Evolutionary conservation across 1,140 invertebrate genomes (phyloP).

Genomic region (Epicauta chinensis): DNA sequence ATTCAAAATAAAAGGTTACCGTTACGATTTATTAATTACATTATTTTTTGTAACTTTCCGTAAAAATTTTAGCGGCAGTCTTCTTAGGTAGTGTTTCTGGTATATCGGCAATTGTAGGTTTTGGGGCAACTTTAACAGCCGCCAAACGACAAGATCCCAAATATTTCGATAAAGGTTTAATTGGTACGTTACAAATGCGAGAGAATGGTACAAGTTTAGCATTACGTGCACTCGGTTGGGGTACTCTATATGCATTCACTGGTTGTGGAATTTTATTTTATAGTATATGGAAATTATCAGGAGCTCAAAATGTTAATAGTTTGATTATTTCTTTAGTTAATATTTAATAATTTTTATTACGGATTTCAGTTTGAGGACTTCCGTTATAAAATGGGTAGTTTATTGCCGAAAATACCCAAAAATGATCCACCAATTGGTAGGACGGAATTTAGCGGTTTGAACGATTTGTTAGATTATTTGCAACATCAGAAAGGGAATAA

Average conservation of each 20-base stretch:
- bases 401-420: conserved; percentile 70
- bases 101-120: conserved; percentile 73
- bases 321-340: background rate
- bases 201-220: conserved; percentile 76
- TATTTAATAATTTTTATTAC: background rate
- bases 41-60: background rate
- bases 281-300: conserved; percentile 82
- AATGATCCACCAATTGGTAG: conserved; percentile 74
- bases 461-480: conserved; percentile 73
- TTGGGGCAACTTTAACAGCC: conserved; percentile 67
- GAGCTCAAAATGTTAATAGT: conserved; percentile 67
- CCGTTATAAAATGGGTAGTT: conserved; percentile 59
- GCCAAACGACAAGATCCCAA: conserved; percentile 75
- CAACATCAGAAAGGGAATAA: conserved; percentile 45
- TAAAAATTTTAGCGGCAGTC: conserved; percentile 55
- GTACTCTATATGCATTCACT: conserved; percentile 75
- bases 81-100: conserved; percentile 74
- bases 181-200: conserved; percentile 54
- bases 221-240: conserved; percentile 76
- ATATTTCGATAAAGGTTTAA: conserved; percentile 70
- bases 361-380: conserved; percentile 62
- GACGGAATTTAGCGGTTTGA: conserved; percentile 79
- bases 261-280: conserved; percentile 77
- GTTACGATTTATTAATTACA: background rate
- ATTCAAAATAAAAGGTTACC: conserved; percentile 12